Percentiles rank a stretch among this genome's conserved stretches.
Evolutionary conservation across 2,888 invertebrate genomes (phyloP).

Genomic region (Leptinotarsa rubiginosa): DNA sequence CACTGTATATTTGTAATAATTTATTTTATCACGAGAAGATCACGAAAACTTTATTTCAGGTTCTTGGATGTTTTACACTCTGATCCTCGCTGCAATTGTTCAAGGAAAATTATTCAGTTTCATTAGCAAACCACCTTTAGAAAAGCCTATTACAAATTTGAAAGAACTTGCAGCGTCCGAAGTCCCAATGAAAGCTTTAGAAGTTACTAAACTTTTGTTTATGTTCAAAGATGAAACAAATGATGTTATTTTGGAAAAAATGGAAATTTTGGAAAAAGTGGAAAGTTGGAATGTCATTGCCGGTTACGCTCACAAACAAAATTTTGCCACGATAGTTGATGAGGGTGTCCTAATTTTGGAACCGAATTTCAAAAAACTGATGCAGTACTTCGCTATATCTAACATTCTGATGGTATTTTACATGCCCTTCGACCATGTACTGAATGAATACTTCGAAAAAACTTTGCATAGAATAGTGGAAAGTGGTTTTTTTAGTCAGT

Average conservation of each 20-base stretch:
- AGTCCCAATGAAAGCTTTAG: conserved; percentile 24
- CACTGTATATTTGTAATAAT: too few species aligned
- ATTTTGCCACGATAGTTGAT: conserved; percentile 33
- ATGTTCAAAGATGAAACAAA: conserved; percentile 15
- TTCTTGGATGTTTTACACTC: conserved; percentile 19
- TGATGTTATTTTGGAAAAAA: conserved; percentile 8
- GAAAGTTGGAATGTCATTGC: conserved; percentile 17
- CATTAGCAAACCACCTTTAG: conserved; percentile 29
- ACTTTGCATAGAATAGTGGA: conserved; percentile 29
- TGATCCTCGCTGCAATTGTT: conserved; percentile 23
- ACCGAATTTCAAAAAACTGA: conserved; percentile 27
- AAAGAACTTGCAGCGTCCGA: conserved; percentile 27
- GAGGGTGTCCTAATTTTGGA: conserved; percentile 30
- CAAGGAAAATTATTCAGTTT: conserved; percentile 33
- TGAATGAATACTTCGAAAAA: conserved; percentile 27
- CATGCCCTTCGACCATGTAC: conserved; percentile 26
- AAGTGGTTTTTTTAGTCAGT: conserved; percentile 28
- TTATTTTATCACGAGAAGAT: too few species aligned
- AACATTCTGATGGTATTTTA: conserved; percentile 23
- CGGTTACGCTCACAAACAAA: conserved; percentile 24
- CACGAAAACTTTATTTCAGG: conserved; percentile 22
- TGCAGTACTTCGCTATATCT: conserved; percentile 22
- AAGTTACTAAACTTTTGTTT: conserved; percentile 12
- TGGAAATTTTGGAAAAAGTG: conserved; percentile 11
- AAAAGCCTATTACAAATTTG: conserved; percentile 29